Evolutionary conservation across 2,888 invertebrate genomes (phyloP), one percentile per base, ranked within the genome.

Genomic region (Gnatocerus cornutus): DNA sequence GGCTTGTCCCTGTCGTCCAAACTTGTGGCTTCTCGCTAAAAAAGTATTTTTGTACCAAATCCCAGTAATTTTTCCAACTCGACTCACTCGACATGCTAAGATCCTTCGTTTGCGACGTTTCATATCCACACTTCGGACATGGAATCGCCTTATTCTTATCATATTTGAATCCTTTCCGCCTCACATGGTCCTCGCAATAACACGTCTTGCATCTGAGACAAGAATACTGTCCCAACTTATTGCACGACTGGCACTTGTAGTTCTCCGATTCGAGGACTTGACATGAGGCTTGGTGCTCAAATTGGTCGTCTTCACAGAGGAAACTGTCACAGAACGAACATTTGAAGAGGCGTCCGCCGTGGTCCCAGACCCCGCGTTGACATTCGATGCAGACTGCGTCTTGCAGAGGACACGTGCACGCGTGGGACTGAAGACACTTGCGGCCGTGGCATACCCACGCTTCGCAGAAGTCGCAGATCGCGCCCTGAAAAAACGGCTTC

Each of bases 381-480:
- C 98, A 98, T 86, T 98, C 98, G 46, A 92, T 87, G 81, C 98
- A 98, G 37, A 91, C 88, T 0, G 97, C 97, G 77, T 97, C 96
- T 81, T 89, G 90, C 55, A 98, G 86, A 0, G 97, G 95, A 81
- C 98, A 98, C 0, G 91, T 90, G 84, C 98, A 98, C 0, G 97
- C 96, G 82, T 98, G 98, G 0, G 90, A 86, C 41, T 93, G 93
- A 27, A 98, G 88, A 80, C 98, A 98, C 84, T 96, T 95, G 73
- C 95, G 89, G 0, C 97, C 96, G 82, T 98, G 98, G 79, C 98
- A 98, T 41, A 98, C 91, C 96, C 97, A 98, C 0, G 98, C 97
- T 87, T 98, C 98, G 81, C 98, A 98, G 85, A 93, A 96, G 86
- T 98, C 98, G 84, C 98, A 98, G 78, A 98, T 94, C 0, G 98